These are phyloP conservation scores for Branchellion lobata DNA, from an alignment of 2,888 invertebrate genomes.

Conservation along the genomic window DNA sequence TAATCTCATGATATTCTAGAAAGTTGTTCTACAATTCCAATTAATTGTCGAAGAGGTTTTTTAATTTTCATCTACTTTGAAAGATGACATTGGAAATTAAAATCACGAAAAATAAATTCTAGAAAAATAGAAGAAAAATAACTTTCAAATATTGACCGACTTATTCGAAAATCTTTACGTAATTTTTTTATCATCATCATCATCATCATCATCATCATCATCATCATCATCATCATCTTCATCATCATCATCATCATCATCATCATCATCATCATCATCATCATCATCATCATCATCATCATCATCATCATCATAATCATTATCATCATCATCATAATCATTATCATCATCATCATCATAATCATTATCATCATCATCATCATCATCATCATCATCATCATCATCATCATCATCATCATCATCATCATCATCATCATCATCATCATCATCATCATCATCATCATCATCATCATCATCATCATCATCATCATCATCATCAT, in stretches of 20 bases:
- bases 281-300: slow-evolving; percentile 31
- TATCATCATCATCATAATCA: too few relatives aligned
- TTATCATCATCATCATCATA: too few relatives aligned
- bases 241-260: slow-evolving; percentile 13
- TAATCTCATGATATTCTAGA: too few relatives aligned
- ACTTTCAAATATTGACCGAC: too few relatives aligned
- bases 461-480: slow-evolving; percentile 40
- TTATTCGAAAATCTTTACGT: too few relatives aligned
- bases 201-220: not conserved
- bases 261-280: slow-evolving; percentile 35
- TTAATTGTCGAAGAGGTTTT: too few relatives aligned
- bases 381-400: not conserved
- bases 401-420: slow-evolving; percentile 4
- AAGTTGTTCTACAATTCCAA: too few relatives aligned
- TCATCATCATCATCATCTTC: not conserved
- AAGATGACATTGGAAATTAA: too few relatives aligned
- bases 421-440: not conserved
- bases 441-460: slow-evolving; percentile 29
- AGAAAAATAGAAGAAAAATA: too few relatives aligned
- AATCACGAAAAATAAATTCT: too few relatives aligned
- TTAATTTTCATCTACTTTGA: too few relatives aligned
- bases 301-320: too few relatives aligned
- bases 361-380: not conserved
- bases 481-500: slow-evolving; percentile 37
- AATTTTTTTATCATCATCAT: not conserved